Evolutionary conservation across 2,113 vertebrate genomes (phyloP).

Genomic region (Gymnorhina tibicen): DNA sequence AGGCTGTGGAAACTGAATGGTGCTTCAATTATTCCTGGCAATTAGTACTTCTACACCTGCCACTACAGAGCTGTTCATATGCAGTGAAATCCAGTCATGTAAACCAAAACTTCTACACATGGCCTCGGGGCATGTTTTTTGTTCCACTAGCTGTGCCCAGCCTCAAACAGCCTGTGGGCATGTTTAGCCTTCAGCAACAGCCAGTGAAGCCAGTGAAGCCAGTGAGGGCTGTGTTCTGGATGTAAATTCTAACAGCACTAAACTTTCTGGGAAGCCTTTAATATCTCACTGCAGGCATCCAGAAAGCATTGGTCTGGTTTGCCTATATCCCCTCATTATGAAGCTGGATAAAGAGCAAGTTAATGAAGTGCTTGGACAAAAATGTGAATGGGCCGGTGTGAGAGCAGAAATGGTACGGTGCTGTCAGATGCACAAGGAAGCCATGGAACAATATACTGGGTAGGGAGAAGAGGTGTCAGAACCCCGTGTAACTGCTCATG

Average conservation of each 20-base stretch:
- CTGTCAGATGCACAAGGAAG: not conserved
- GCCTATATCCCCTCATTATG: not conserved
- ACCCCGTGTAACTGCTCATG: not conserved
- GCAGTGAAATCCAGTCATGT: not conserved
- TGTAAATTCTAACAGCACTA: not conserved
- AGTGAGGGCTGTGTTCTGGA: not conserved
- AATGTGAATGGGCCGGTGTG: not conserved
- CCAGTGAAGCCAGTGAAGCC: not conserved
- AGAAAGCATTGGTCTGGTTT: not conserved
- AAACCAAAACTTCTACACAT: not conserved
- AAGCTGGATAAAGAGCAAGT: not conserved
- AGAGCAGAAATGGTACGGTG: not conserved
- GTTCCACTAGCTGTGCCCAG: not conserved
- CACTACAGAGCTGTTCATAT: not conserved
- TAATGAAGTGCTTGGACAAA: not conserved
- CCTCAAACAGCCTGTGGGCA: not conserved
- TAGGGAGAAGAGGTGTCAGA: not conserved
- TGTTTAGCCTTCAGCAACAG: not conserved
- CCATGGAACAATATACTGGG: not conserved
- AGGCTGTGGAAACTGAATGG: not conserved
- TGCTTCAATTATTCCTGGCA: not conserved
- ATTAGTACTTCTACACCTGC: not conserved
- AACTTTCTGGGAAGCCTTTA: not conserved
- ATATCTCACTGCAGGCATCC: not conserved
- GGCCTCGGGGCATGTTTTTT: not conserved